Conservation (phyloP, 2,113 vertebrate genomes). For the Psittacula cyanocephala region DNA sequence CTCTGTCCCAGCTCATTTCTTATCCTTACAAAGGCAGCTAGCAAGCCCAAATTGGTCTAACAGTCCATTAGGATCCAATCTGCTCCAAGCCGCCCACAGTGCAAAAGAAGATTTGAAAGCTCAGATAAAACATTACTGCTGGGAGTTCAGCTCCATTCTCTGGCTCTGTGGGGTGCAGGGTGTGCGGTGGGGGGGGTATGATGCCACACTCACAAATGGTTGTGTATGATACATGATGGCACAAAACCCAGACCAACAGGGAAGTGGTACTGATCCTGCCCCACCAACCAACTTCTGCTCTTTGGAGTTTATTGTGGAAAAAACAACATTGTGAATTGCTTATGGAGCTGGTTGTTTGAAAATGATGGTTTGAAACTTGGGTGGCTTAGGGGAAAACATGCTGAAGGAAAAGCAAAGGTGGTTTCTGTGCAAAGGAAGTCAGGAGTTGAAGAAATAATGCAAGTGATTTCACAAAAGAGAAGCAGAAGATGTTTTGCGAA, state of each 20-base stretch:
- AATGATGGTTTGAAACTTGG: constrained; percentile 46
- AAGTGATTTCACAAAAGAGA: not conserved
- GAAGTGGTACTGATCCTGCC: not conserved
- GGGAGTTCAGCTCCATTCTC: not conserved
- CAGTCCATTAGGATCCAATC: constrained; percentile 38
- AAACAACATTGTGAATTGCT: constrained; percentile 33
- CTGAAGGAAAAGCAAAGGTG: constrained; percentile 37
- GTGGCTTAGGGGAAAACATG: not conserved
- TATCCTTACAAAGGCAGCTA: constrained; percentile 15
- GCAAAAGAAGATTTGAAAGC: constrained; percentile 30
- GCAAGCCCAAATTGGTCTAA: constrained; percentile 21
- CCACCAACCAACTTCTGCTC: not conserved
- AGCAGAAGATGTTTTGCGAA: constrained; percentile 19
- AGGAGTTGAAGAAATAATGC: constrained; percentile 12
- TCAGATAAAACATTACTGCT: constrained; percentile 21
- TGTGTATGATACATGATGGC: not conserved
- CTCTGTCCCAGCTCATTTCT: constrained; percentile 58
- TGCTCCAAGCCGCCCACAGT: not conserved
- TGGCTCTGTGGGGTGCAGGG: not conserved
- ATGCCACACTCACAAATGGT: not conserved
- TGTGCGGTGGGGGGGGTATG: not conserved
- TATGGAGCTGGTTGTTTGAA: constrained; percentile 7
- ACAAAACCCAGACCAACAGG: constrained; percentile 19
- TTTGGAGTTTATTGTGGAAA: constrained; percentile 30
- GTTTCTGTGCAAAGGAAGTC: constrained; percentile 7